Evolutionary conservation across 2,888 invertebrate species (phyloP).

Genomic region (Patella depressa): DNA sequence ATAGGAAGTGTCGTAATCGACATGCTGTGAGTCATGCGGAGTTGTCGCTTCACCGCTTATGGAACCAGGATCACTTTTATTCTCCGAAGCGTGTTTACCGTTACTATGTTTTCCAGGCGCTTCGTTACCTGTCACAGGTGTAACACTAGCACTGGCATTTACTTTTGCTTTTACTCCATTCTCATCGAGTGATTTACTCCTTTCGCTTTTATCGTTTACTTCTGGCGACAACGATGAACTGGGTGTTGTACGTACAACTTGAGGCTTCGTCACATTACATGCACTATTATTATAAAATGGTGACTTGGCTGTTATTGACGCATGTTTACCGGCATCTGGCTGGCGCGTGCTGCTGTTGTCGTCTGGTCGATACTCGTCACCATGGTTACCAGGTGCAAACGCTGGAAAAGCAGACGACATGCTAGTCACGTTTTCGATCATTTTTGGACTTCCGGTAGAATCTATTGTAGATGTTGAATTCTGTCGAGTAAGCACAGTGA

Average conservation of each 20-base stretch:
- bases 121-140: neutral
- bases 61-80: neutral
- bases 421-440: neutral
- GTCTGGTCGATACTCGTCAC: conserved; percentile 4
- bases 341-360: neutral
- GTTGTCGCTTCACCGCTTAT: neutral
- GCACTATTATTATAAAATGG: neutral
- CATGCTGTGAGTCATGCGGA: neutral
- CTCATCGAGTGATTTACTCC: neutral
- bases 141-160: neutral
- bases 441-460: conserved; percentile 1
- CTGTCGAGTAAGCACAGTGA: conserved; percentile 46
- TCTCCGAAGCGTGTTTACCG: neutral
- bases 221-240: neutral
- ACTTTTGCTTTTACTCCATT: neutral
- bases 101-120: neutral
- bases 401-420: conserved; percentile 8
- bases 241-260: neutral
- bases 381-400: conserved; percentile 2
- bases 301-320: neutral
- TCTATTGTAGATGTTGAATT: conserved; percentile 1
- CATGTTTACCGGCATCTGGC: neutral
- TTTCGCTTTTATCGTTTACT: neutral
- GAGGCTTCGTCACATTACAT: neutral
- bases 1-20: neutral